Evolutionary conservation across 2,888 invertebrate genomes (phyloP), one percentile per base, ranked within the genome.

Genomic region (Brachypalpus laphriformis): DNA sequence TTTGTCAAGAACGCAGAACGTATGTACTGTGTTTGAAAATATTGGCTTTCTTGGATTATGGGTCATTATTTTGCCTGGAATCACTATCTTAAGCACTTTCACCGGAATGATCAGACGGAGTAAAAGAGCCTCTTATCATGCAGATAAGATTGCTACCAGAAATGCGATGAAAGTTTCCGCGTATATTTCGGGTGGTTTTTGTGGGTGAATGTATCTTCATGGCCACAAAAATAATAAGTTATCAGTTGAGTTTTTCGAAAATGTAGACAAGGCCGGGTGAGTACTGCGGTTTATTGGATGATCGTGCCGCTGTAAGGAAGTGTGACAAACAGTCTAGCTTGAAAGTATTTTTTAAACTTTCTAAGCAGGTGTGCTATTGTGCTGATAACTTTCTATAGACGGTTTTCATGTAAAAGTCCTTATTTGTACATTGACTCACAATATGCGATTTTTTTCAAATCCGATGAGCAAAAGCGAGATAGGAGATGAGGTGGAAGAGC

Each of bases 181-280:
- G 56, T 66, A 14, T 6, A 20, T 40, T 72, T 71, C 16, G 16
- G 22, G 47, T 16, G 16, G 3, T 56, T 40, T 61, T 28, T 61
- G 66, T 51, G 14, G 66, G 56, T 70, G 61, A 49, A 68, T n/a
- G 57, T 8, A 18, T 31, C 40, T 47, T 66, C 65, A 65, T 75
- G 65, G 65, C 40, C 56, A 65, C 37, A 9, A 51, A 51, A 51
- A 25, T 6, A 66, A 51, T 14, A 22, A 16, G 66, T 25, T 66
- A 66, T 51, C 51, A 66, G 51, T 40, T 37, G n/a, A n/a, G 6
- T 3, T 22, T 20, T 37, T 7, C 8, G 16, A 9, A 63, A 18
- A 31, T 25, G 28, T 18, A 65, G 68, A 57, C 70, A 70, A 70
- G 70, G 70, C 45, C 70, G 45, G 63, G 16, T 51, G 51, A 22